Conservation (phyloP, 1,140 invertebrate species). For the Archegozetes longisetosus region DNA sequence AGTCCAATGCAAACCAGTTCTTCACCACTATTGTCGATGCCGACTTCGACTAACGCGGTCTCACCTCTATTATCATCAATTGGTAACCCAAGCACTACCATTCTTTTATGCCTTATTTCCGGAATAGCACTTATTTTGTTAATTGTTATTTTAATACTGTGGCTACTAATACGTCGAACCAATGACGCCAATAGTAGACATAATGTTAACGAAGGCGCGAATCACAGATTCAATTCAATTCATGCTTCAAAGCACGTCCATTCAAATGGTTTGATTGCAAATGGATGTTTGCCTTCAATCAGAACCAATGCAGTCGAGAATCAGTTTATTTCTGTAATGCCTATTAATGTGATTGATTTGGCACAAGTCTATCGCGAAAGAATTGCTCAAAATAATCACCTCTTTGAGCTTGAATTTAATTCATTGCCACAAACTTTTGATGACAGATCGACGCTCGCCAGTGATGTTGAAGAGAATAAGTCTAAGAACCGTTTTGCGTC, state of each 20-base stretch:
- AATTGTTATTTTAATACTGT: conserved; percentile 20
- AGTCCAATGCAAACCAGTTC: conserved; percentile 17
- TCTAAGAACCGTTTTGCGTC: conserved; percentile 31
- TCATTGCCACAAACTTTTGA: conserved; percentile 60
- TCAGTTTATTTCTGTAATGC: background rate
- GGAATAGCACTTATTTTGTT: conserved; percentile 19
- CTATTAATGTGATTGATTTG: background rate
- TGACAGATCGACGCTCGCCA: conserved; percentile 66
- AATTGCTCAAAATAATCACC: background rate
- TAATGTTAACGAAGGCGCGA: background rate
- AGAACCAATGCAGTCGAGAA: background rate
- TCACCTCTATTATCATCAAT: conserved; percentile 14
- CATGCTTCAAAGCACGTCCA: background rate
- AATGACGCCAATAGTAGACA: conserved; percentile 10
- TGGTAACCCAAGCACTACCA: conserved; percentile 16
- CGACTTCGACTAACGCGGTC: background rate
- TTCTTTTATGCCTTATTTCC: conserved; percentile 21
- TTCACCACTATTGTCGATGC: background rate
- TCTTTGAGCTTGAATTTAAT: conserved; percentile 22
- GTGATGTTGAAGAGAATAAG: conserved; percentile 69
- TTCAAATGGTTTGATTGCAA: background rate
- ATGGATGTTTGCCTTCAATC: background rate
- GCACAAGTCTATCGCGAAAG: background rate
- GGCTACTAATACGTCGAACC: conserved; percentile 16
- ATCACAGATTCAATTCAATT: background rate